These are phyloP conservation scores for Centroberyx gerrardi DNA, from an alignment of 2,797 vertebrate species.

Conservation along the genomic window DNA sequence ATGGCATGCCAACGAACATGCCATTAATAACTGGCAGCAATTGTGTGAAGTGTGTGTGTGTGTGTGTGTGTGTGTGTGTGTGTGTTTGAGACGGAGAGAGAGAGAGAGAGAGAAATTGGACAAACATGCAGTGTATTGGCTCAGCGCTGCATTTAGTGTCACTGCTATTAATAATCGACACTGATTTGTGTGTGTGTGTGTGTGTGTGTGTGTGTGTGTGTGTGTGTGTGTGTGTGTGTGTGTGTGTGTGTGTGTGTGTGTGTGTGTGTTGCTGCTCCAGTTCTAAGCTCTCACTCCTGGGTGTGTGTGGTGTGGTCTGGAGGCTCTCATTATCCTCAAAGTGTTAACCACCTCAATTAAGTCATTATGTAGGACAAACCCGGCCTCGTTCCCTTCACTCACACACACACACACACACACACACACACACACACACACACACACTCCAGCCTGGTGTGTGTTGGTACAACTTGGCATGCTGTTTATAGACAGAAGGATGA, in stretches of 20 bases:
- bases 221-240: constrained; percentile 1
- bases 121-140: neutral
- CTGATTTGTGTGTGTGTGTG: constrained; percentile 11
- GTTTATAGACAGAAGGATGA: too few relatives aligned
- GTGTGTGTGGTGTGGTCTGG: constrained; percentile 55
- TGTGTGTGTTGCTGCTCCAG: constrained; percentile 8
- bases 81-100: constrained; percentile 4
- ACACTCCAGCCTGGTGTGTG: too few relatives aligned
- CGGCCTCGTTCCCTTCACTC: constrained; percentile 18
- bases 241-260: constrained; percentile 28
- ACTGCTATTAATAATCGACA: constrained; percentile 35
- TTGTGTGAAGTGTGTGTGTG: neutral
- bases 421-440: neutral
- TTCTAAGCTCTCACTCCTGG: constrained; percentile 33
- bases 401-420: constrained; percentile 4
- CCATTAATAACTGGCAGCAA: neutral
- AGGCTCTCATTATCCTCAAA: constrained; percentile 70
- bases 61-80: neutral
- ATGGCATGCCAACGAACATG: neutral
- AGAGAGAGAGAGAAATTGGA: neutral
- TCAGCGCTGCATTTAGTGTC: neutral
- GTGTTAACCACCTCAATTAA: constrained; percentile 74
- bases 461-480: too few relatives aligned
- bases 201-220: constrained; percentile 11
- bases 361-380: constrained; percentile 68